Evolutionary conservation across 2,797 vertebrate genomes (phyloP).

Genomic region (Avahi laniger): DNA sequence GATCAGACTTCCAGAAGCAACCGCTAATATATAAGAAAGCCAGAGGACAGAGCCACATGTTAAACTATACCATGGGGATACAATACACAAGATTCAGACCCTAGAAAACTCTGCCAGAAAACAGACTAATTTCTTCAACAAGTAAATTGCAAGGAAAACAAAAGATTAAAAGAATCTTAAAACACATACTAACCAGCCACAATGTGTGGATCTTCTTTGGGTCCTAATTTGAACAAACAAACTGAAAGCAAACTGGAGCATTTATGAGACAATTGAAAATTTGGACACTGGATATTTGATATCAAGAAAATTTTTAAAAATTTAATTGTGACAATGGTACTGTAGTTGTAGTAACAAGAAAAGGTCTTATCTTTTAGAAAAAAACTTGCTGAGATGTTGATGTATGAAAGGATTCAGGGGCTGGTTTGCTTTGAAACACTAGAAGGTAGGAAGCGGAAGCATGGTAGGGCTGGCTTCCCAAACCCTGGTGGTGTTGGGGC

Average conservation of each 20-base stretch:
- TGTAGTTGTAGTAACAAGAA: background rate
- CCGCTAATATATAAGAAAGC: background rate
- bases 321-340: background rate
- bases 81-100: background rate
- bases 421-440: background rate
- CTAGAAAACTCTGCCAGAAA: background rate
- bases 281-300: background rate
- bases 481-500: background rate
- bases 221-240: background rate
- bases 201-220: background rate
- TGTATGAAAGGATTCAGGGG: background rate
- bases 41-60: background rate
- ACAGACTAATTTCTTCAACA: background rate
- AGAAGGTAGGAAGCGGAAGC: background rate
- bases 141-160: background rate
- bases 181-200: background rate
- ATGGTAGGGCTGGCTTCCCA: background rate
- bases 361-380: background rate
- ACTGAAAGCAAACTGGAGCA: background rate
- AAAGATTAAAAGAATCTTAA: background rate
- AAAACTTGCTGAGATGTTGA: background rate
- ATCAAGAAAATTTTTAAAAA: background rate
- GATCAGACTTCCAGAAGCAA: background rate
- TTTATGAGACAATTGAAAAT: background rate
- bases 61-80: background rate